These are phyloP conservation scores for Hippasteria phrygiana DNA, from an alignment of 53 echinoderm and acorn worm species.

Conservation along the genomic window DNA sequence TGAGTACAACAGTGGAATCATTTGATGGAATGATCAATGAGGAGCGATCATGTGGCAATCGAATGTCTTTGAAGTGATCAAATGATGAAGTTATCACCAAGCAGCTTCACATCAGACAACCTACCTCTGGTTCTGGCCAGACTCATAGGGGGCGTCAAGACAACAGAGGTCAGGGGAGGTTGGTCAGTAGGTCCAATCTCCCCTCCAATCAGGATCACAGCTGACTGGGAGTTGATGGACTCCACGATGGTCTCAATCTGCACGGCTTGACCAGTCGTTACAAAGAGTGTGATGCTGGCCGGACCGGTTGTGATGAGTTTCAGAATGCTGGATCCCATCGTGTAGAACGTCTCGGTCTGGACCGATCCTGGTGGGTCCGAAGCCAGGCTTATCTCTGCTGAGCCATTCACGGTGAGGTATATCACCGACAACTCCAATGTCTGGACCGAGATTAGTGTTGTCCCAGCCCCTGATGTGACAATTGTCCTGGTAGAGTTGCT, in stretches of 20 bases:
- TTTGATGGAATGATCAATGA: background rate
- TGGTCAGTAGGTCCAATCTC: constrained; percentile 1
- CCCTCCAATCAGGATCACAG: constrained; percentile 33
- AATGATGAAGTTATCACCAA: background rate
- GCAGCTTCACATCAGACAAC: background rate
- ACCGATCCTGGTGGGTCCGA: constrained; percentile 34
- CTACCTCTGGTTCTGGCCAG: constrained; percentile 40
- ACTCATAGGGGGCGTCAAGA: constrained; percentile 12
- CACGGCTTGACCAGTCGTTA: background rate
- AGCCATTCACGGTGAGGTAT: constrained; percentile 26
- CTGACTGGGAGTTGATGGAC: background rate
- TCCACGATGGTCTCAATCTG: constrained; percentile 18
- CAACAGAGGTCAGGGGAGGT: constrained; percentile 4
- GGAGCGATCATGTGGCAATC: background rate
- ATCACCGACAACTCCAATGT: constrained; percentile 27
- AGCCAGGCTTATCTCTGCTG: constrained; percentile 44
- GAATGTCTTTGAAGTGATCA: too few species aligned
- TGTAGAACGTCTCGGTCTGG: constrained; percentile 5
- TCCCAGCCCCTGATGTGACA: constrained; percentile 17
- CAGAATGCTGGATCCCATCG: background rate
- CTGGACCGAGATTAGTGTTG: background rate
- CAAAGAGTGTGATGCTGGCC: constrained; percentile 26
- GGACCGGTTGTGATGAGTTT: constrained; percentile 17
- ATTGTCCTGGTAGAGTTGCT: background rate
- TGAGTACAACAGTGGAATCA: too few species aligned